Percentiles rank a stretch among this genome's conserved stretches.
Conservation (phyloP, 2,113 vertebrate species). For the Carlito syrichta region DNA sequence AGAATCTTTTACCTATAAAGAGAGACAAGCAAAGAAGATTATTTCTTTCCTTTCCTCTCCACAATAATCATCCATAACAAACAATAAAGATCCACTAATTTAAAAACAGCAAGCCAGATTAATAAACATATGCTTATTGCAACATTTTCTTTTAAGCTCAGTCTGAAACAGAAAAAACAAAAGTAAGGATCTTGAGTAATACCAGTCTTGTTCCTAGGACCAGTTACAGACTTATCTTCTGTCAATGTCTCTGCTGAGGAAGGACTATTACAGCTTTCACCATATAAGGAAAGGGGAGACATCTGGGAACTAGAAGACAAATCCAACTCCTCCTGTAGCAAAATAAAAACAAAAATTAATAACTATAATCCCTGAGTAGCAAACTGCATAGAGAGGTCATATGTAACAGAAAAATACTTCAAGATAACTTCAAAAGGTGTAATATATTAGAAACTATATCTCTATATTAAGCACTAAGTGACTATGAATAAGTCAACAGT, state of each 20-base stretch:
- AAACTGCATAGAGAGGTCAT: background rate
- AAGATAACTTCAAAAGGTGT: background rate
- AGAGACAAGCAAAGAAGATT: background rate
- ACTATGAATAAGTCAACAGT: background rate
- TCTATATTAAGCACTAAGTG: background rate
- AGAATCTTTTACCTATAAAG: background rate
- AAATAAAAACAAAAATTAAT: conserved; percentile 22
- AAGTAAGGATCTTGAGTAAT: background rate
- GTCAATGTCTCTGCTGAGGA: conserved; percentile 73
- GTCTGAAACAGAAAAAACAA: background rate
- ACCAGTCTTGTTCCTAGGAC: conserved; percentile 70
- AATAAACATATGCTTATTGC: background rate
- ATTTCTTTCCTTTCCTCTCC: background rate
- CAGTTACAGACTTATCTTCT: conserved; percentile 75
- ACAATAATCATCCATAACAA: background rate
- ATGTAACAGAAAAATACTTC: background rate
- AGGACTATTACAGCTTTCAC: conserved; percentile 83
- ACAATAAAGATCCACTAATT: background rate
- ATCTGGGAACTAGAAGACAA: conserved; percentile 85
- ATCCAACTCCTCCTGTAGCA: conserved; percentile 87
- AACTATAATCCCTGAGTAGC: background rate
- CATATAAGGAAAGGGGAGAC: conserved; percentile 90
- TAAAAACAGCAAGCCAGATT: background rate
- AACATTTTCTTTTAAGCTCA: background rate
- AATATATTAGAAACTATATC: background rate